These are phyloP conservation scores for Podocnemis expansa DNA, from an alignment of 2,113 vertebrate species.

Conservation along the genomic window DNA sequence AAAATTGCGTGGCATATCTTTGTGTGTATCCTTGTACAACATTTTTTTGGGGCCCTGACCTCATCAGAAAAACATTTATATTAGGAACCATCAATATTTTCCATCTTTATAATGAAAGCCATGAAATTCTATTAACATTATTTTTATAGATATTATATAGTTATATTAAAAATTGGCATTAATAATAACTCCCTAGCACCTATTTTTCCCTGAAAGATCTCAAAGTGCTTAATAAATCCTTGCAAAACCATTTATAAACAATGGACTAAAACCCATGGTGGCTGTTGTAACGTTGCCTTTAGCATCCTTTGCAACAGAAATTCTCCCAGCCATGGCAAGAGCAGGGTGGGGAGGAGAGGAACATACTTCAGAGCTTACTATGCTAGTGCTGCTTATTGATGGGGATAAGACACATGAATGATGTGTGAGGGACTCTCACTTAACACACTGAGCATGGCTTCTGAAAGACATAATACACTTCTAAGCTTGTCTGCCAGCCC, in stretches of 20 bases:
- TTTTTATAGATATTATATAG: background rate
- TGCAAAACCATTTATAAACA: background rate
- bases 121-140: background rate
- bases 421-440: background rate
- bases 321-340: too few relatives aligned
- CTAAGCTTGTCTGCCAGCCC: background rate
- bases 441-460: background rate
- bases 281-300: background rate
- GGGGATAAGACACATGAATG: too few relatives aligned
- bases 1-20: background rate
- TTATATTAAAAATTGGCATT: background rate
- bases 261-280: background rate
- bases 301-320: background rate
- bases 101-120: background rate
- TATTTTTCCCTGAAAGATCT: background rate
- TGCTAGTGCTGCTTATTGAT: background rate
- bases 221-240: background rate
- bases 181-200: background rate
- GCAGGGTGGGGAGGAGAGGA: background rate
- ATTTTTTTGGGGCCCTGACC: background rate
- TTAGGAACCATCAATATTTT: background rate
- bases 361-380: background rate
- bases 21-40: background rate
- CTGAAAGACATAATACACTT: background rate
- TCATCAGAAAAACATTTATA: slow-evolving; percentile 22